A percentile compares a stretch with the other conserved stretches of the same genome.
Conservation (phyloP, 2,888 invertebrate species). For the Sussaba pulchella region DNA sequence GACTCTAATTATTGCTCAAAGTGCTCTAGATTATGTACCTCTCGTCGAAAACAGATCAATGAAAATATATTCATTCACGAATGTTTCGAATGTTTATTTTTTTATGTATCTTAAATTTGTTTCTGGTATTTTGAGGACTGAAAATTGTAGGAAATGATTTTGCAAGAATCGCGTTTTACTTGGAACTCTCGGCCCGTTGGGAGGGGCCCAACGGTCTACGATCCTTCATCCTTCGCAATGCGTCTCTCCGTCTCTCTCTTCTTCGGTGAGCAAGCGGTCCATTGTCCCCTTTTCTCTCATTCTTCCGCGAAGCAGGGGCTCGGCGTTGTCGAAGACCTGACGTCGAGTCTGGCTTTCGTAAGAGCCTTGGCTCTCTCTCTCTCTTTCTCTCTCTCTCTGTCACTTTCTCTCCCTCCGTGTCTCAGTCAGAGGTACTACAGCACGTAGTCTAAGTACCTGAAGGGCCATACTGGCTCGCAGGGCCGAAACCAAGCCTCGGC, state of each 20-base stretch:
- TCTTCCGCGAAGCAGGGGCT: conserved; percentile 60
- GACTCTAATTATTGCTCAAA: too few relatives aligned
- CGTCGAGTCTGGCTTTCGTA: conserved; percentile 58
- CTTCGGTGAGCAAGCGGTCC: conserved; percentile 48
- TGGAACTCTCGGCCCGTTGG: conserved; percentile 8
- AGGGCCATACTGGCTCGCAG: conserved; percentile 51
- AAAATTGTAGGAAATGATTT: conserved; percentile 7
- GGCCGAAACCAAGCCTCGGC: conserved; percentile 41
- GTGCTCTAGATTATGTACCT: too few relatives aligned
- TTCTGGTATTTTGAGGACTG: too few relatives aligned
- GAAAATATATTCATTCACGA: too few relatives aligned
- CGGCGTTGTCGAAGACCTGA: conserved; percentile 35
- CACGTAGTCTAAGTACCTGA: conserved; percentile 60
- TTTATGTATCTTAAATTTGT: too few relatives aligned
- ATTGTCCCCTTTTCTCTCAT: conserved; percentile 58
- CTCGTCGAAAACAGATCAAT: too few relatives aligned
- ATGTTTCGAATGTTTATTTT: too few relatives aligned
- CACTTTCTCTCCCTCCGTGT: not conserved
- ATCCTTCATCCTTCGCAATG: conserved; percentile 4
- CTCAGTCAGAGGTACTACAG: not conserved
- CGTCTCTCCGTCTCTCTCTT: conserved; percentile 38
- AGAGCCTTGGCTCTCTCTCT: conserved; percentile 37
- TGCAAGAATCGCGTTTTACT: conserved; percentile 34
- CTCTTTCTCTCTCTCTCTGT: conserved; percentile 5
- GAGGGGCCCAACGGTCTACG: conserved; percentile 31